Conservation (phyloP, 2,113 vertebrate genomes). For the Tupaia tana region DNA sequence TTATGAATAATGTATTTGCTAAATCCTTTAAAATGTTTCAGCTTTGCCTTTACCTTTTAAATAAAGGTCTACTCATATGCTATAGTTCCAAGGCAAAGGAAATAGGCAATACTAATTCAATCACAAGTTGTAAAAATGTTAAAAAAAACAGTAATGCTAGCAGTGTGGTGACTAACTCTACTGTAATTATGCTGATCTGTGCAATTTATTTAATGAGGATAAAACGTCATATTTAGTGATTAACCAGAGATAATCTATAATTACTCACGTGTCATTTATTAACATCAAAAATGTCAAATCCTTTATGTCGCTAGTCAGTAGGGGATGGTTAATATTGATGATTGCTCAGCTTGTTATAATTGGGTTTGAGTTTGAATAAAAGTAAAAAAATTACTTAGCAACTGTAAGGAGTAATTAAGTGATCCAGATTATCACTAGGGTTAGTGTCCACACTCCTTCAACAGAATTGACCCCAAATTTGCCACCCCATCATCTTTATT, state of each 20-base stretch:
- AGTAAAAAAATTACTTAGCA: background rate
- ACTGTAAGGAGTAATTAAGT: background rate
- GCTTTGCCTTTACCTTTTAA: constrained; percentile 25
- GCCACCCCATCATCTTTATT: background rate
- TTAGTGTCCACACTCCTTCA: background rate
- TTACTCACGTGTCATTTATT: background rate
- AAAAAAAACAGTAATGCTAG: background rate
- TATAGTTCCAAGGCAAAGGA: constrained; percentile 16
- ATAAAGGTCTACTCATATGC: background rate
- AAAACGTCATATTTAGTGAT: background rate
- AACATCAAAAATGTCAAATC: background rate
- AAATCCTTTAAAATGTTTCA: background rate
- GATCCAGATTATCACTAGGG: background rate
- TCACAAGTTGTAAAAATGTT: background rate
- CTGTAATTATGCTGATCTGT: background rate
- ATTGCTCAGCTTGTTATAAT: background rate
- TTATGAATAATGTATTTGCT: constrained; percentile 26
- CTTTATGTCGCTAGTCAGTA: background rate
- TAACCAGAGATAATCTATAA: constrained; percentile 3
- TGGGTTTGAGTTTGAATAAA: background rate
- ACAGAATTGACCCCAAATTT: background rate
- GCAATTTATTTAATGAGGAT: background rate
- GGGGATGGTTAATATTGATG: background rate
- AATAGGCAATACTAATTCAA: constrained; percentile 6
- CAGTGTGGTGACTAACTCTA: background rate